Evolutionary conservation across 2,888 invertebrate species (phyloP).

Genomic region (Fragum fragum): DNA sequence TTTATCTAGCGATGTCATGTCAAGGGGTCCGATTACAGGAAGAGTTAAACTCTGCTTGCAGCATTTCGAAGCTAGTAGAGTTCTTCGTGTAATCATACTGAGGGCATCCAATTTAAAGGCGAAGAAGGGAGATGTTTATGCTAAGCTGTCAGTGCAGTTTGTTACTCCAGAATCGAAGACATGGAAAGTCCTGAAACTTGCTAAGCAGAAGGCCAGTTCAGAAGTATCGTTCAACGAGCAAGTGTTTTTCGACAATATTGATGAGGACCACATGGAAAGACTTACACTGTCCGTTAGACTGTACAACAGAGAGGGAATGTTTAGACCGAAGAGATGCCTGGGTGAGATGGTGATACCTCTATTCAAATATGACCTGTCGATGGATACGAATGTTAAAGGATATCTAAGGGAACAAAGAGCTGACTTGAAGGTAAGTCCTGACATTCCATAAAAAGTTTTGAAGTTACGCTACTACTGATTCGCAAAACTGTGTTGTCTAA

Average conservation of each 20-base stretch:
- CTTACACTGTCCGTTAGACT: not conserved
- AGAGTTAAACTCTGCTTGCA: conserved; percentile 9
- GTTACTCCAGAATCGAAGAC: not conserved
- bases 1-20: not conserved
- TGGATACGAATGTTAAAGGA: conserved; percentile 12
- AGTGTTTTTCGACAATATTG: conserved; percentile 15
- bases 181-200: not conserved
- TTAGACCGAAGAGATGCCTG: conserved; percentile 1
- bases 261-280: not conserved
- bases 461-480: not conserved
- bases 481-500: not conserved
- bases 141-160: not conserved
- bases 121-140: not conserved
- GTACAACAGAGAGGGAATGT: conserved; percentile 13
- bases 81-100: not conserved
- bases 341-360: conserved; percentile 23
- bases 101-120: conserved; percentile 10
- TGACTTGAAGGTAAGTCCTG: not conserved
- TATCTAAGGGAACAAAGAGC: not conserved
- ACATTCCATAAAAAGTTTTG: not conserved
- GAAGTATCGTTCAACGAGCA: conserved; percentile 6
- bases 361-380: conserved; percentile 10
- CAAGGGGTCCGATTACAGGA: not conserved
- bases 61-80: conserved; percentile 3
- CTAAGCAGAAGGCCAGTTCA: not conserved